Percentiles rank a stretch among this genome's conserved stretches.
These are phyloP conservation scores for Myiotriccus ornatus DNA, from an alignment of 2,797 vertebrate species.

Conservation along the genomic window DNA sequence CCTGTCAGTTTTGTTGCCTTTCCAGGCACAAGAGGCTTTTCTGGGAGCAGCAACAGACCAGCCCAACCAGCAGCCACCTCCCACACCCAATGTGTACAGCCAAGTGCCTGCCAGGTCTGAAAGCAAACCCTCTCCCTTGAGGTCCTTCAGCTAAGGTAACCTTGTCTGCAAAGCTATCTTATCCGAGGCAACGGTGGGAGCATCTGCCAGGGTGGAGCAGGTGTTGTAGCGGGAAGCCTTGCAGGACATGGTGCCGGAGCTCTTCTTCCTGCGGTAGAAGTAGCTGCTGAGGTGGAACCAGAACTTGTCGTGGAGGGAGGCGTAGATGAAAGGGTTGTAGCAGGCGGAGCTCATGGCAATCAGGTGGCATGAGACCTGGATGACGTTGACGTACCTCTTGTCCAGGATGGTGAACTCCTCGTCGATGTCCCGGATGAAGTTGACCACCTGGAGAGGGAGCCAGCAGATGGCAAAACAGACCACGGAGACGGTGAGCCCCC, in stretches of 20 bases:
- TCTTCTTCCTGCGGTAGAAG: slow-evolving; percentile 69
- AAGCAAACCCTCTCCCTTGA: accelerated
- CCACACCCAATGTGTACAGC: background rate
- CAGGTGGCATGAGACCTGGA: slow-evolving; percentile 88
- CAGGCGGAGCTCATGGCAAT: slow-evolving; percentile 89
- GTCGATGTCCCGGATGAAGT: slow-evolving; percentile 88
- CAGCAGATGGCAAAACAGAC: slow-evolving; percentile 87
- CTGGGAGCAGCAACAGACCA: background rate
- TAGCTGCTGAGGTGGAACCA: slow-evolving; percentile 78
- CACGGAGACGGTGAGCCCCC: slow-evolving; percentile 81
- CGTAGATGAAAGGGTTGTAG: slow-evolving; percentile 92
- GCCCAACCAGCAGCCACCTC: background rate
- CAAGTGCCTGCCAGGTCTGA: background rate
- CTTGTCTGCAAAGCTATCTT: slow-evolving; percentile 69
- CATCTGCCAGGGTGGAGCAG: slow-evolving; percentile 74
- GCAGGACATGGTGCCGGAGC: slow-evolving; percentile 68
- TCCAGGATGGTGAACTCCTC: slow-evolving; percentile 85
- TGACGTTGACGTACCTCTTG: slow-evolving; percentile 85
- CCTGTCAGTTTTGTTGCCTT: background rate
- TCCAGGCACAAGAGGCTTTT: background rate
- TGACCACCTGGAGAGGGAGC: slow-evolving; percentile 88
- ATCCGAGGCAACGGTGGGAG: slow-evolving; percentile 47
- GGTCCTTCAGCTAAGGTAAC: background rate
- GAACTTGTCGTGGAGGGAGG: slow-evolving; percentile 86
- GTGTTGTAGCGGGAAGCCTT: slow-evolving; percentile 76